Evolutionary conservation across 2,113 vertebrate species (phyloP).

Genomic region (Chiloscyllium plagiosum): DNA sequence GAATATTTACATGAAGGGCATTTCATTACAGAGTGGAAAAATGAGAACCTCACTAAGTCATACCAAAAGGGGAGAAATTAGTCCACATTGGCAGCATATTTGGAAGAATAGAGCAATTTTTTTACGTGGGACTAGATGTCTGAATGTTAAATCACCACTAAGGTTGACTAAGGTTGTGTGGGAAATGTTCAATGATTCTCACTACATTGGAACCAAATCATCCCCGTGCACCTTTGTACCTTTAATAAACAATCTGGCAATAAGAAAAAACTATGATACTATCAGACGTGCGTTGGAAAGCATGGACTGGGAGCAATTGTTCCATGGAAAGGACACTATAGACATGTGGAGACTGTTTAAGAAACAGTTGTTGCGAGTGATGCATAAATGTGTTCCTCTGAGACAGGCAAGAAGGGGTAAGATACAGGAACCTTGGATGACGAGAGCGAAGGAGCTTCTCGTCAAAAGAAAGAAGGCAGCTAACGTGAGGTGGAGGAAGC

Average conservation of each 20-base stretch:
- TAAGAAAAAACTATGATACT: background rate
- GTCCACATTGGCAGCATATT: background rate
- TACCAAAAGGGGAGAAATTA: background rate
- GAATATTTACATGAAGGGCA: background rate
- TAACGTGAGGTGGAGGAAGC: no score
- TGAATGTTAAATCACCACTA: background rate
- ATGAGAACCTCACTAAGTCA: background rate
- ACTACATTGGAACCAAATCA: background rate
- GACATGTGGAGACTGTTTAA: no score
- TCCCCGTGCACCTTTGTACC: background rate
- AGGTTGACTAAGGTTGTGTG: background rate
- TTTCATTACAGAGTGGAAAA: background rate
- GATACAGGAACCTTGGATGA: no score
- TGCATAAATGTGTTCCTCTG: no score
- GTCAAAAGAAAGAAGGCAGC: no score
- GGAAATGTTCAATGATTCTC: background rate
- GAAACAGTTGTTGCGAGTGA: no score
- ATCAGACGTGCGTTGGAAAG: no score
- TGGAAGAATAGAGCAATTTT: background rate
- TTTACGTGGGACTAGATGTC: background rate
- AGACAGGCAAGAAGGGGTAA: no score
- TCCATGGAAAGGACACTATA: no score
- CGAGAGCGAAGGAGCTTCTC: no score
- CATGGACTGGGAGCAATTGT: no score
- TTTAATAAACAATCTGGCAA: background rate